Conservation (phyloP, 2,113 vertebrate genomes). For the Dipodomys ordii region DNA sequence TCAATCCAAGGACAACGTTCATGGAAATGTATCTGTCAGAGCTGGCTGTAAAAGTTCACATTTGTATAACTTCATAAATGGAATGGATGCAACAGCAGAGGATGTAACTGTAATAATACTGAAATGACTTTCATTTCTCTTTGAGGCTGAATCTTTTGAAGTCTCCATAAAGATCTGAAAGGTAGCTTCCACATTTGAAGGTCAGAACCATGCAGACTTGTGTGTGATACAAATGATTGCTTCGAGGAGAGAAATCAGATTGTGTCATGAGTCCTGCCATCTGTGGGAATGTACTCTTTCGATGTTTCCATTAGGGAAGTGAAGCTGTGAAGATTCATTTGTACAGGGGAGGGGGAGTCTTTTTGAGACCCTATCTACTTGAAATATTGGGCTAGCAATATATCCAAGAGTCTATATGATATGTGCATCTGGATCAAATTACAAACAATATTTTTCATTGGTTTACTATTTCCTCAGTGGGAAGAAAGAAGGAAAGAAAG, state of each 20-base stretch:
- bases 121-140: conserved; percentile 66
- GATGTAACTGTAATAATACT: conserved; percentile 55
- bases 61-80: conserved; percentile 72
- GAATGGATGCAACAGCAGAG: conserved; percentile 75
- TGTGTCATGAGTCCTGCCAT: conserved; percentile 34
- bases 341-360: background rate
- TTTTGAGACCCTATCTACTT: background rate
- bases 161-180: conserved; percentile 73
- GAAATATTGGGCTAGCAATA: background rate
- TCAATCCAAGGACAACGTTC: conserved; percentile 52
- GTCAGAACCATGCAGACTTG: conserved; percentile 64
- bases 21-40: conserved; percentile 74
- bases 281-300: conserved; percentile 71
- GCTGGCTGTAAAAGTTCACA: conserved; percentile 15
- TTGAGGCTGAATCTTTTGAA: conserved; percentile 71
- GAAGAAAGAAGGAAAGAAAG: background rate
- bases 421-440: background rate
- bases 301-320: conserved; percentile 68
- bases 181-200: conserved; percentile 55
- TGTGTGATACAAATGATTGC: conserved; percentile 56
- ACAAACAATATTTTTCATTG: background rate
- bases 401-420: background rate
- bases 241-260: conserved; percentile 61
- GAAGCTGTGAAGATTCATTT: background rate
- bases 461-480: background rate